Conservation (phyloP, 2,888 invertebrate genomes). For the Gerosis bhagava region DNA sequence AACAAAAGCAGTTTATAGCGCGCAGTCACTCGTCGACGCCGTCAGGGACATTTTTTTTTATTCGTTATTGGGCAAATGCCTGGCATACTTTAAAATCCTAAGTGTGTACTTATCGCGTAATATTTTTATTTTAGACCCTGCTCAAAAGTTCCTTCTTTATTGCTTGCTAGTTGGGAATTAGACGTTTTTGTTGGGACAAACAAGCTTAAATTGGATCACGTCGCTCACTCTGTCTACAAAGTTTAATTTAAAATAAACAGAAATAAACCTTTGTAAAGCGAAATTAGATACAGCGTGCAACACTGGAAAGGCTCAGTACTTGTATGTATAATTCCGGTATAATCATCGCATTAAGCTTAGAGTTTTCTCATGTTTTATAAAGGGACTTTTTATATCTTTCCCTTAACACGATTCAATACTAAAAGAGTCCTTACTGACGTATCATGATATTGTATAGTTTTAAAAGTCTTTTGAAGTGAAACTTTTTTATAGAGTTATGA, state of each 20-base stretch:
- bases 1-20: conserved; percentile 66
- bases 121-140: conserved; percentile 40
- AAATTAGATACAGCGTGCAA: too few species aligned
- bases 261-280: conserved; percentile 1
- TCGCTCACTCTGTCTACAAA: conserved; percentile 38
- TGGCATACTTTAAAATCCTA: conserved; percentile 29
- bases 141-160: conserved; percentile 36
- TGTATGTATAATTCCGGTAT: too few species aligned
- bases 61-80: conserved; percentile 56
- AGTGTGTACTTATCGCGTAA: conserved; percentile 30
- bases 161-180: conserved; percentile 34
- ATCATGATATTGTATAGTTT: too few species aligned
- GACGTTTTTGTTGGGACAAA: conserved; percentile 41
- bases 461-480: too few species aligned
- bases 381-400: too few species aligned
- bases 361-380: too few species aligned
- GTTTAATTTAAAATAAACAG: conserved; percentile 12
- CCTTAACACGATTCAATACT: too few species aligned
- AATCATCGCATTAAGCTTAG: too few species aligned
- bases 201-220: conserved; percentile 49
- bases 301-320: too few species aligned
- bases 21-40: conserved; percentile 41
- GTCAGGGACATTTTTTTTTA: conserved; percentile 46
- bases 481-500: too few species aligned
- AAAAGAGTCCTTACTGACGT: too few species aligned